Base-by-base conservation (phyloP, 2,797 vertebrate species). In the Gambusia yucatana region DNA sequence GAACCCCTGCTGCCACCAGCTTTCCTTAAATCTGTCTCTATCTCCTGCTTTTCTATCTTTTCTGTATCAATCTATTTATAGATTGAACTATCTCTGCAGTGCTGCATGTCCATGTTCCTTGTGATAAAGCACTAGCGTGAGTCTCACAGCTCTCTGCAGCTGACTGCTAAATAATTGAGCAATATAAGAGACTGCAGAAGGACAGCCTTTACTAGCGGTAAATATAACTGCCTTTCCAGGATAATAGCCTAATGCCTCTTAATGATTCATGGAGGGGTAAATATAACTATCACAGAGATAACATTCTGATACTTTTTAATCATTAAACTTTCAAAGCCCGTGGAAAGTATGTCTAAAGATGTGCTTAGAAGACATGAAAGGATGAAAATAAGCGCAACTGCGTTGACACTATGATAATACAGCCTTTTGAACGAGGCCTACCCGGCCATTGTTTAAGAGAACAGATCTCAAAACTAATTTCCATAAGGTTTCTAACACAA, bases 261-360 rank as follows among this genome's bases (percentile, higher is more conserved):
- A 95, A 96, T 96, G 92, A 95, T 96, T 96, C 85, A 96, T 95
- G 88, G 74, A 82, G 90, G 86, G 84, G 91, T 94, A 95, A 95
- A 95, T 96, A 95, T 95, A 96, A 95, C 95, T 94, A 86, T 87
- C 83, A 61, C 73, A 78, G 84, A 91, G 91, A 94, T 95, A 91
- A 93, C 86, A 92, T 92, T 87, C 85, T 91, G 92, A 91, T 89
- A 86, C 90, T 88, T 65, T 84, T 96, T 86, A 96, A 96, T 96
- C 94, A 95, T 96, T 95, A 73, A 95, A 84, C 0, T 81, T 91
- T 94, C 73, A 87, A 94, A 93, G 87, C 85, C 85, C 87, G 80
- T 59, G 63, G 75, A 85, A 76, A 82, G 77, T 78, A 76, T 81
- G 47, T 80, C 73, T 84, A 44, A 78, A 76, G 88, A 91, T 79